A percentile compares a stretch with the other conserved stretches of the same genome.
Conservation (phyloP, 2,113 vertebrate species). For the Gallinago paraguaiae region DNA sequence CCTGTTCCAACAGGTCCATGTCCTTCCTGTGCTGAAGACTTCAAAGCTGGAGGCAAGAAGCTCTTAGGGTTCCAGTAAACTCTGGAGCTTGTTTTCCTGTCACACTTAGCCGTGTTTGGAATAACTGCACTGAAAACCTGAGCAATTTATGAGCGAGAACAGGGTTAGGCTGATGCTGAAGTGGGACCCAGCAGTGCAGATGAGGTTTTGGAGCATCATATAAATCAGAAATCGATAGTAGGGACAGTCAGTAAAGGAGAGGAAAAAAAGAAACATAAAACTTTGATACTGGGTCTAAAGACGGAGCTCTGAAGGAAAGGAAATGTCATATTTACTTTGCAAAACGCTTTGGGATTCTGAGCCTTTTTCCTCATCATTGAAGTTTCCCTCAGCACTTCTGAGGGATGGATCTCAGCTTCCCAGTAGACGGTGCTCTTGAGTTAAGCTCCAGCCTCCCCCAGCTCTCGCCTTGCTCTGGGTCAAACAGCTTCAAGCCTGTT, state of each 20-base stretch:
- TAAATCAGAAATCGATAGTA: no score
- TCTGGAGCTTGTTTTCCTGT: not conserved
- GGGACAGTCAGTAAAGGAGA: not conserved
- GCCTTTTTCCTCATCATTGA: fast-evolving
- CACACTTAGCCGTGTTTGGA: fast-evolving
- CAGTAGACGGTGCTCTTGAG: not conserved
- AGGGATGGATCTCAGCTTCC: not conserved
- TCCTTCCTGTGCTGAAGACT: no score
- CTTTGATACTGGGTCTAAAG: fast-evolving
- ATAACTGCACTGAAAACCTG: not conserved
- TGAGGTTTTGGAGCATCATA: not conserved
- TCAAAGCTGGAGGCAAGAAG: not conserved
- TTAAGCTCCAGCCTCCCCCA: not conserved
- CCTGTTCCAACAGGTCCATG: no score
- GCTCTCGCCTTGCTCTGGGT: not conserved
- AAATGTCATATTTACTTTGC: fast-evolving
- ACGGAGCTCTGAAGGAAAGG: not conserved
- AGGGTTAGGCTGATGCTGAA: not conserved
- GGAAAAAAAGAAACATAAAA: not conserved
- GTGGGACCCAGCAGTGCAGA: no score
- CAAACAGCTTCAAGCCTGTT: not conserved
- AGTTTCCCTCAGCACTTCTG: not conserved
- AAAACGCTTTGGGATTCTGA: not conserved
- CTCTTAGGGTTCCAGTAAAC: not conserved
- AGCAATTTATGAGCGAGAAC: fast-evolving